Percentiles rank a stretch among this genome's conserved stretches.
Conservation (phyloP, 2,888 invertebrate genomes). For the Morpho achilles region DNA sequence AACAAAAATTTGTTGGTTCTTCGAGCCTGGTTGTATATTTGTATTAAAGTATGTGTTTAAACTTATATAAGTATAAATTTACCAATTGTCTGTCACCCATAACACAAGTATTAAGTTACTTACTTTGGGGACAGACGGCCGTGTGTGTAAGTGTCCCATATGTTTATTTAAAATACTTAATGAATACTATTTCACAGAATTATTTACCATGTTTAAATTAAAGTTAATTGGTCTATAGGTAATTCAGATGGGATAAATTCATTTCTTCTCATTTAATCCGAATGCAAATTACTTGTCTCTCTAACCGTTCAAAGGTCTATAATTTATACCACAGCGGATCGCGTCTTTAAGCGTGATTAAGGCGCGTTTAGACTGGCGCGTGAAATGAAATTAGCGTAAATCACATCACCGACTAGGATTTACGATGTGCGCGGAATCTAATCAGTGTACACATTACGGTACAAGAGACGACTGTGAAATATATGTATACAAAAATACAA, state of each 20-base stretch:
- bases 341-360: conserved; percentile 61
- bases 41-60: no score
- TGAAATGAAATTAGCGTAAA: conserved; percentile 76
- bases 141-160: no score
- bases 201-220: neutral
- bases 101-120: no score
- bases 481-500: neutral
- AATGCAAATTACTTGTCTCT: conserved; percentile 13
- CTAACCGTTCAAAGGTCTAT: conserved; percentile 12
- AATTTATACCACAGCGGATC: conserved; percentile 30
- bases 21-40: no score
- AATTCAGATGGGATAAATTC: neutral
- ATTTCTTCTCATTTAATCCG: neutral
- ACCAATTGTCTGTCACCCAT: no score
- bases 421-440: conserved; percentile 68
- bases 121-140: no score
- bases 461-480: conserved; percentile 24
- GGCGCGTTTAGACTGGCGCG: conserved; percentile 53
- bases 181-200: no score
- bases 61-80: no score
- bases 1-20: no score
- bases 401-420: conserved; percentile 70
- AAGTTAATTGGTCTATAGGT: neutral
- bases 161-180: no score
- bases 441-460: conserved; percentile 51